Evolutionary conservation across 2,113 vertebrate genomes (phyloP), one percentile per base, ranked within the genome.

Genomic region (Camelus bactrianus): DNA sequence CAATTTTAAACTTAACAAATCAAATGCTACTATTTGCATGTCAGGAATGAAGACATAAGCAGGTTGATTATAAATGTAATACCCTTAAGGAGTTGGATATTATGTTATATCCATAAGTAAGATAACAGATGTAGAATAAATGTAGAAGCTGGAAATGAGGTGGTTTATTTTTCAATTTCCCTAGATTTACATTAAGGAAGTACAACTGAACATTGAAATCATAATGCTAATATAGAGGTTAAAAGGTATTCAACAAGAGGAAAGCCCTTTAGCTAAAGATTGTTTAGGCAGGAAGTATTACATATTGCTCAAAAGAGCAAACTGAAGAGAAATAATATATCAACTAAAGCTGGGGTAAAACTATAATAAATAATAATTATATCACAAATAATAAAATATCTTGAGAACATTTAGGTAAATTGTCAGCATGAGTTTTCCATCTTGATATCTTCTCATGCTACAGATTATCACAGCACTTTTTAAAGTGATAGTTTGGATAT

Each of bases 101-200:
- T 89, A 64, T 58, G 10, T 85, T 94, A 75, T 79, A 93, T 67
- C 14, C 73, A n/a, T 94, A 96, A 98, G 87, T 96, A 96, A 87
- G 56, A 79, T 89, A 97, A 96, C 97, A 96, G 96, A 97, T 96
- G 75, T 89, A 65, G 76, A 32, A 94, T 65, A 93, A 87, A 95
- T 30, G 26, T 35, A 95, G 91, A 92, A 94, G 93, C 65, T 95
- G 70, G 73, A 96, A 96, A 96, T 96, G 54, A 89, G 28, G 50
- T 94, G 60, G 65, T 82, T 95, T 96, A 87, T 32, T 96, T 97
- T 97, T 95, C 96, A 91, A 60, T 97, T 96, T 95, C 70, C 93
- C 89, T 95, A 96, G 88, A 85, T 95, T 96, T 95, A 95, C 19
- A 52, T 84, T 94, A 95, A 96, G 93, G 69, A 97, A 95, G 70